Evolutionary conservation across 2,797 vertebrate genomes (phyloP).

Genomic region (Silurus lanzhouensis): DNA sequence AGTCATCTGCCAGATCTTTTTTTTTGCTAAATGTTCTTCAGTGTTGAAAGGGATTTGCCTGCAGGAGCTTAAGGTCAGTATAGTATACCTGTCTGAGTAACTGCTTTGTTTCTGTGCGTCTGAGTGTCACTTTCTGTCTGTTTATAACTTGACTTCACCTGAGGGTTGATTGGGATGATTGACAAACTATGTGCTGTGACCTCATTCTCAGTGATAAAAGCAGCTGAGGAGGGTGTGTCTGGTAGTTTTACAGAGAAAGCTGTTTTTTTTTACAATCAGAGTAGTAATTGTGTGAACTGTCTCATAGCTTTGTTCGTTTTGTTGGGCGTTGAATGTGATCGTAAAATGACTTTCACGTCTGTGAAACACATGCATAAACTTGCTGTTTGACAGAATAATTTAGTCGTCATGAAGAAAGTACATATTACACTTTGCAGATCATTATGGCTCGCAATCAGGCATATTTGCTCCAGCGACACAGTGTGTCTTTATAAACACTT

Average conservation of each 20-base stretch:
- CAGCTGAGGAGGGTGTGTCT: background rate
- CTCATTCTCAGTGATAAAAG: conserved; percentile 12
- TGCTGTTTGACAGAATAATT: conserved; percentile 15
- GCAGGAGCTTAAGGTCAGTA: background rate
- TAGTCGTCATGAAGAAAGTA: background rate
- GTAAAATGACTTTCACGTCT: background rate
- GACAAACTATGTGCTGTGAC: background rate
- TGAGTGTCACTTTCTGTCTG: conserved; percentile 1
- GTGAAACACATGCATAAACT: conserved; percentile 18
- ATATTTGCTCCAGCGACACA: background rate
- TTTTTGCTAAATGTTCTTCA: background rate
- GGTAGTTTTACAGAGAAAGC: background rate
- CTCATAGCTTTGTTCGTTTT: background rate
- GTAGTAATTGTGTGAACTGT: conserved; percentile 33
- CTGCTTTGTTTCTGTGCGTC: background rate
- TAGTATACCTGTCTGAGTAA: background rate
- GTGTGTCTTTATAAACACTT: background rate
- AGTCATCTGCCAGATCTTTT: background rate
- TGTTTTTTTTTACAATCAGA: background rate
- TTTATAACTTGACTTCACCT: background rate
- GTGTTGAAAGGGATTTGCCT: background rate
- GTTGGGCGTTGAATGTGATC: conserved; percentile 15
- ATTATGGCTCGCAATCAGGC: background rate
- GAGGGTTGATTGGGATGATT: conserved; percentile 11
- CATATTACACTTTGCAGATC: conserved; percentile 14